phyloP scores from a whole-genome alignment of 1,140 invertebrate species.

The Apis florea region DNA sequence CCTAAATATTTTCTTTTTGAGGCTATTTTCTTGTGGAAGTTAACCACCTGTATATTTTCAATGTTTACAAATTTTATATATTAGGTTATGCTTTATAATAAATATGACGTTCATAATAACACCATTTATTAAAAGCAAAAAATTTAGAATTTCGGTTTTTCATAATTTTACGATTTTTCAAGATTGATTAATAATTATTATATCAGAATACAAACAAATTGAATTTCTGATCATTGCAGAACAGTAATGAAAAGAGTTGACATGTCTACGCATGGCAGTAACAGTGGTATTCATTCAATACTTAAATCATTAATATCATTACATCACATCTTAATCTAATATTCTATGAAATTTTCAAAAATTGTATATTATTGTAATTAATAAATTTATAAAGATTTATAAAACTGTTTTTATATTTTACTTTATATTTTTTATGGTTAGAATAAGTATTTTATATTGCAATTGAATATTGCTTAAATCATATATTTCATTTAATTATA shows the following conservation, averaged over 20 bases:
- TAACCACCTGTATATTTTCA: constrained; percentile 7
- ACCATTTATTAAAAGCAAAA: not conserved
- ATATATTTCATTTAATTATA: not conserved
- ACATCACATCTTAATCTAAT: no score
- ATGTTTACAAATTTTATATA: constrained; percentile 31
- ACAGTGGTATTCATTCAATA: not conserved
- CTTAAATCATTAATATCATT: no score
- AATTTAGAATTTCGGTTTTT: constrained; percentile 4
- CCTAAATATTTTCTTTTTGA: not conserved
- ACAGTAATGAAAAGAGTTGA: not conserved
- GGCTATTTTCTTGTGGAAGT: not conserved
- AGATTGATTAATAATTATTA: not conserved
- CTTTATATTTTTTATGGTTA: not conserved
- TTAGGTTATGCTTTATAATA: constrained; percentile 18
- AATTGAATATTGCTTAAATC: not conserved
- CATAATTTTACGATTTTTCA: constrained; percentile 8
- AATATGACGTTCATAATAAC: not conserved
- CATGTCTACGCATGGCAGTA: constrained; percentile 27
- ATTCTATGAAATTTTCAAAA: no score
- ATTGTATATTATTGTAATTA: no score
- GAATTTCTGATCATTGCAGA: not conserved
- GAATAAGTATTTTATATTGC: not conserved
- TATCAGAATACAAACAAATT: not conserved
- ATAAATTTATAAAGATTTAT: no score
- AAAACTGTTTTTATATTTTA: no score